Conservation (phyloP, 2,888 invertebrate species). For the Villa cingulata region DNA sequence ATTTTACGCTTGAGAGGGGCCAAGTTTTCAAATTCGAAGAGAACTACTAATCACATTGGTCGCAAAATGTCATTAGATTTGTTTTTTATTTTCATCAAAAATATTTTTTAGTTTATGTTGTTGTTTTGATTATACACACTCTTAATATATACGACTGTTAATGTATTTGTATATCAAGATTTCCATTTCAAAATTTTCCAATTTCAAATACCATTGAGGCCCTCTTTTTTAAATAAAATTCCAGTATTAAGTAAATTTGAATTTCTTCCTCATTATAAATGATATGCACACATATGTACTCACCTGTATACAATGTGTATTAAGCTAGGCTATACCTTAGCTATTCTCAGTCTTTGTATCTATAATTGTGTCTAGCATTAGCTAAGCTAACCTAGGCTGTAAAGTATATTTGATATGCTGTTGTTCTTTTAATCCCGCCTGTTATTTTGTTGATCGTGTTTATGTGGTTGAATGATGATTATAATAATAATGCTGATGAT, state of each 20-base stretch:
- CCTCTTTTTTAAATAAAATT: background rate
- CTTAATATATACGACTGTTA: no score
- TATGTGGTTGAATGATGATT: background rate
- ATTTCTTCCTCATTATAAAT: no score
- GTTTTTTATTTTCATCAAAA: background rate
- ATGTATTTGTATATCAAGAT: slow-evolving; percentile 3
- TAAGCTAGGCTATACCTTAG: no score
- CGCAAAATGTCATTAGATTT: background rate
- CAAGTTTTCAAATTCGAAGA: background rate
- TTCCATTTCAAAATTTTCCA: slow-evolving; percentile 6
- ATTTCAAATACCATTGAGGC: background rate
- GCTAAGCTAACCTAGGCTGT: no score
- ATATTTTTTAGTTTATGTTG: background rate
- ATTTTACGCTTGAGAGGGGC: background rate
- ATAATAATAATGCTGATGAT: background rate
- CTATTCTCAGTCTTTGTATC: background rate
- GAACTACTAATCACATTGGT: background rate
- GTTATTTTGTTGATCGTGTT: background rate
- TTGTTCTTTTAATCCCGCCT: background rate
- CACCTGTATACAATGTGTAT: no score
- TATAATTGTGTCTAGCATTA: background rate
- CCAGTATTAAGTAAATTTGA: background rate
- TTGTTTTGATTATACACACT: background rate
- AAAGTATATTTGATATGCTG: no score
- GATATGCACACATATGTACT: no score